phyloP scores from a whole-genome alignment of 2,888 invertebrate species.

The Drosophila borealis region DNA sequence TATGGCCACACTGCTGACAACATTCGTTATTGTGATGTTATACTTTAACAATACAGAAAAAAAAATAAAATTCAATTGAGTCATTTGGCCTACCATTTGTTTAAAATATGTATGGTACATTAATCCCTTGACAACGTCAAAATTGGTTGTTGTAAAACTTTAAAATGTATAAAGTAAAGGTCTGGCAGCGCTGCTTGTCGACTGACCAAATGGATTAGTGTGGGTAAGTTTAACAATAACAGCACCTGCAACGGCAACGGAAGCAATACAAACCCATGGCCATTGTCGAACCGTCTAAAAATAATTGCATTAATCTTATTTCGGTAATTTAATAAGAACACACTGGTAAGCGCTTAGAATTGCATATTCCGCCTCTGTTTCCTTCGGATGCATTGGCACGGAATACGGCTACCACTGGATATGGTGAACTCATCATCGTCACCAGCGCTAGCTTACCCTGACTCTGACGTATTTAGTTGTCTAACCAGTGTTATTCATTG shows the following conservation, averaged over 20 bases:
- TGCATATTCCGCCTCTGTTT: background rate
- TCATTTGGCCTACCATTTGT: too few relatives aligned
- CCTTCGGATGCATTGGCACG: conserved; percentile 10
- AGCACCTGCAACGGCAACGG: conserved; percentile 1
- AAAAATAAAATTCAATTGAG: background rate
- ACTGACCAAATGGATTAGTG: conserved; percentile 13
- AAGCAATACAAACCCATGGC: conserved; percentile 12
- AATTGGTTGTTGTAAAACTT: background rate
- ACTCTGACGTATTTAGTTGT: conserved; percentile 53
- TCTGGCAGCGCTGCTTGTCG: conserved; percentile 29
- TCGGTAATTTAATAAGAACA: conserved; percentile 52
- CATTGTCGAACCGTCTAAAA: conserved; percentile 41
- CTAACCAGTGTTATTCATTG: conserved; percentile 48
- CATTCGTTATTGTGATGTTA: background rate
- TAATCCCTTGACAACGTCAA: background rate
- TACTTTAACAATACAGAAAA: background rate
- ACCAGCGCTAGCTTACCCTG: conserved; percentile 10
- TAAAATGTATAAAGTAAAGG: conserved; percentile 2
- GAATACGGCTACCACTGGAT: conserved; percentile 1
- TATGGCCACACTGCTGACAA: conserved; percentile 6
- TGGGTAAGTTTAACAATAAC: conserved; percentile 20
- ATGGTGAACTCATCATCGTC: conserved; percentile 30
- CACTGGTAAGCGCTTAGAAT: conserved; percentile 5
- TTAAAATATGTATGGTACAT: too few relatives aligned
- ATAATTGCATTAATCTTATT: conserved; percentile 30